Evolutionary conservation across 1,140 invertebrate genomes (phyloP), one percentile per base, ranked within the genome.

Genomic region (Hesperophylax magnus): DNA sequence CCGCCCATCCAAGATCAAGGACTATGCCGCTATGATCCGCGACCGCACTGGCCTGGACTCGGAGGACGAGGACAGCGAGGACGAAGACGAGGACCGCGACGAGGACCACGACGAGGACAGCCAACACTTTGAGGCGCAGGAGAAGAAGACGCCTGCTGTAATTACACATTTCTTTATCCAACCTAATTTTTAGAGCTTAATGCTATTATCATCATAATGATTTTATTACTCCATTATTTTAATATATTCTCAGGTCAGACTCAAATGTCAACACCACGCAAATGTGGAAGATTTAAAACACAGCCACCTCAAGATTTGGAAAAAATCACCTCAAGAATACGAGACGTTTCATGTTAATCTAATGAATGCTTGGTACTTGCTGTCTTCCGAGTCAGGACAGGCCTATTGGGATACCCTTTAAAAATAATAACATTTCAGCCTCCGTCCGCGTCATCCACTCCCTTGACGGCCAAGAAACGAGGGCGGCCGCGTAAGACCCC

Each of bases 1-100:
- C 11, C 82, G 89, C 11, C 88, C 88, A 0, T 89, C 86, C 0
- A 89, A 88, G 77, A 87, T 90, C 7, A 90, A 88, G 84, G 88
- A 90, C 79, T 90, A 90, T 82, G 89, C 89, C 1, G 89, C 89
- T 82, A 89, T 90, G 87, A 87, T 90, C 8, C 85, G 87, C 0
- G 81, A 84, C 60, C 71, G 76, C 22, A 76, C 69, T 2, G 39
- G 75, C 4, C 20, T 78, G 24, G 54, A 77, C 24, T 53, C 74
- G 0, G 77, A 78, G 7, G 78, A 78, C 47, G 80, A 82, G 9
- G 79, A 83, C 2, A 56, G 58, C 17, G 72, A 81, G 18, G 77
- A 77, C 4, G 77, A 79, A 15, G 78, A 82, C 34, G 79, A 81
- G 3, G 81, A n/a, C n/a, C n/a, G n/a, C n/a, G n/a, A 84, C 18